A percentile compares a stretch with the other conserved stretches of the same genome.
Evolutionary conservation across 1,140 invertebrate species (phyloP).

Genomic region (Muscidifurax raptorellus): DNA sequence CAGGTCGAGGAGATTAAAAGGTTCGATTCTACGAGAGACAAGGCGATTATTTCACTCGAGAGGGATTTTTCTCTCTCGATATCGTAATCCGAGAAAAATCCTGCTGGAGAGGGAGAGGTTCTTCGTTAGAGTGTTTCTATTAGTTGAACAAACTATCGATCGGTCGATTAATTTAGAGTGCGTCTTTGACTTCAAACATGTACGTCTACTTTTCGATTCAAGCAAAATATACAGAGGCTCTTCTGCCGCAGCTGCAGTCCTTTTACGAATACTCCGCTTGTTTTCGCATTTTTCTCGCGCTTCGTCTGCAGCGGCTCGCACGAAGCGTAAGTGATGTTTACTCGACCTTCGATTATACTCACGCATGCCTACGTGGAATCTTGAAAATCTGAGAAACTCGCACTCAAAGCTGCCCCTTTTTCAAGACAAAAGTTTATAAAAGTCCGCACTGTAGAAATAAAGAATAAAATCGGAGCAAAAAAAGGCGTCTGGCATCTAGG

Average conservation of each 20-base stretch:
- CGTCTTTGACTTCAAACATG: not conserved
- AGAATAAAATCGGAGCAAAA: not conserved
- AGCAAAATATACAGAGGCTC: not conserved
- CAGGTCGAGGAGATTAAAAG: not conserved
- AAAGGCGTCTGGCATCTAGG: not conserved
- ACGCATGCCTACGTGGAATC: not conserved
- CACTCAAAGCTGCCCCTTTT: not conserved
- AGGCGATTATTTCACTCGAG: not conserved
- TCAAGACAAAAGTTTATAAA: not conserved
- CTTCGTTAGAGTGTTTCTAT: not conserved
- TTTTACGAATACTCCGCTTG: not conserved
- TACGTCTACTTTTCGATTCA: not conserved
- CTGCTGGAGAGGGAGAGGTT: not conserved
- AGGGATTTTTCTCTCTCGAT: not conserved
- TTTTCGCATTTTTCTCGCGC: conserved; percentile 29
- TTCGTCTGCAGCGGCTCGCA: not conserved
- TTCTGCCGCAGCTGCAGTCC: too few species aligned
- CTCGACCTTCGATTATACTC: conserved; percentile 17
- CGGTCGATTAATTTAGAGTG: too few species aligned
- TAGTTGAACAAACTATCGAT: not conserved
- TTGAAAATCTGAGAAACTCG: conserved; percentile 18
- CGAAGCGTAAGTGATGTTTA: not conserved
- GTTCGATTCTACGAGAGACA: not conserved
- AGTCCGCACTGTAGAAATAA: too few species aligned
- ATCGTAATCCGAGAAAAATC: not conserved